These are phyloP conservation scores for Lethocerus indicus DNA, from an alignment of 1,140 invertebrate genomes.

Conservation along the genomic window DNA sequence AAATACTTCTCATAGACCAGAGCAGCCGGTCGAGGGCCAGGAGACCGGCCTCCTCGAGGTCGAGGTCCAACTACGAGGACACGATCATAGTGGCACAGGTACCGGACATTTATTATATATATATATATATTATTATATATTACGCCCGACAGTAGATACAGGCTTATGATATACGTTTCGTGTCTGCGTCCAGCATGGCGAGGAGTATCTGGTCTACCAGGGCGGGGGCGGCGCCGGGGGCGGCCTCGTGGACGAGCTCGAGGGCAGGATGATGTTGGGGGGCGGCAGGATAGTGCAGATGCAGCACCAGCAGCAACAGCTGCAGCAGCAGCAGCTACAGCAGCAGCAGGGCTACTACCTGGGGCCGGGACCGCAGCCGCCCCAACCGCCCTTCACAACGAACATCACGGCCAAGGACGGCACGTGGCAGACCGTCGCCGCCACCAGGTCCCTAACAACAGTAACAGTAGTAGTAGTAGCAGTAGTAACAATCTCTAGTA, in stretches of 20 bases:
- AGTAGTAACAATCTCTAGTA: too few relatives aligned
- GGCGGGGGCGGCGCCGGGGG: too few relatives aligned
- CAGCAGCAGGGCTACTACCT: constrained; percentile 6
- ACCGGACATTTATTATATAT: background rate
- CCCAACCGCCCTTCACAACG: constrained; percentile 22
- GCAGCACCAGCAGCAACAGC: too few relatives aligned
- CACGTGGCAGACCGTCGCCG: constrained; percentile 36
- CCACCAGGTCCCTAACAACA: too few relatives aligned
- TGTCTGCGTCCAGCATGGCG: constrained; percentile 21
- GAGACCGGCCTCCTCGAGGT: constrained; percentile 23
- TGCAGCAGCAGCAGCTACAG: too few relatives aligned
- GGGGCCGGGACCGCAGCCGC: background rate
- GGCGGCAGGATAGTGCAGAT: too few relatives aligned
- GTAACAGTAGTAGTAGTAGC: too few relatives aligned
- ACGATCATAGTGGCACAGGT: constrained; percentile 22
- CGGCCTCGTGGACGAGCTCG: too few relatives aligned
- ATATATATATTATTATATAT: too few relatives aligned
- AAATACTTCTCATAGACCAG: constrained; percentile 58
- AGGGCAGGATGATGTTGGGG: too few relatives aligned
- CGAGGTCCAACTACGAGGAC: constrained; percentile 30
- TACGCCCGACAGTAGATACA: background rate
- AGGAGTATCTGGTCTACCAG: constrained; percentile 27
- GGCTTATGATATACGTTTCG: background rate
- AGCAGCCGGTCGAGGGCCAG: constrained; percentile 26
- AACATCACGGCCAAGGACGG: constrained; percentile 28